Evolutionary conservation across 2,888 invertebrate genomes (phyloP), one percentile per base, ranked within the genome.

Genomic region (Tyria jacobaeae): DNA sequence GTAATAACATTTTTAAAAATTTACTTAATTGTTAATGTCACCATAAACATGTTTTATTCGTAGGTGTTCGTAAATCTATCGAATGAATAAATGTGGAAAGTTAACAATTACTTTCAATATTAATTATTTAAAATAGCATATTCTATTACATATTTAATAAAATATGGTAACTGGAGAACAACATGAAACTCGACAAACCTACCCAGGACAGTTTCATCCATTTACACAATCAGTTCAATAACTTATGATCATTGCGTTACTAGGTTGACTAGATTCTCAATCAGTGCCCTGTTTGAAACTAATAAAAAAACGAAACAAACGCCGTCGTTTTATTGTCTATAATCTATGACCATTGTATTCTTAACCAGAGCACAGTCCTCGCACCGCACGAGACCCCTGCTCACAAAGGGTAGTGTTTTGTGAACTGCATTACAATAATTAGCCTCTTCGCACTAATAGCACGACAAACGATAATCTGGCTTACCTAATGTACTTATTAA

Each of bases 361-460:
- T 74, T 82, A 87, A 86, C 84, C 79, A n/a, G 87, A 84, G 85
- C 86, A 83, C 84, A 84, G 84, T 83, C 81, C 82, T 75, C 82
- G 76, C 84, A 84, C 78, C 77, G 71, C 76, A 73, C 75, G 69
- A 56, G 76, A 82, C 84, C 85, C 79, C 64, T 72, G 27, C 60
- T 58, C 60, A 53, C 51, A 73, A 73, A 84, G 87, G 84, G 84
- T 84, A 70, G 79, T 77, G 87, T 86, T 89, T 89, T 89, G 88
- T 87, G 66, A 83, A 76, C 60, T 53, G 54, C 75, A 71, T 73
- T 68, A 73, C 60, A 71, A 81, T 90, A 92, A 92, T 92, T 92
- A 90, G 86, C 80, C 83, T 88, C 83, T 87, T 85, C 82, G 77
- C 82, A 73, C 75, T 88, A 89, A 88, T 86, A 65, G 76, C 64